Evolutionary conservation across 1,140 invertebrate genomes (phyloP).

Genomic region (Bilobella aurantiaca): DNA sequence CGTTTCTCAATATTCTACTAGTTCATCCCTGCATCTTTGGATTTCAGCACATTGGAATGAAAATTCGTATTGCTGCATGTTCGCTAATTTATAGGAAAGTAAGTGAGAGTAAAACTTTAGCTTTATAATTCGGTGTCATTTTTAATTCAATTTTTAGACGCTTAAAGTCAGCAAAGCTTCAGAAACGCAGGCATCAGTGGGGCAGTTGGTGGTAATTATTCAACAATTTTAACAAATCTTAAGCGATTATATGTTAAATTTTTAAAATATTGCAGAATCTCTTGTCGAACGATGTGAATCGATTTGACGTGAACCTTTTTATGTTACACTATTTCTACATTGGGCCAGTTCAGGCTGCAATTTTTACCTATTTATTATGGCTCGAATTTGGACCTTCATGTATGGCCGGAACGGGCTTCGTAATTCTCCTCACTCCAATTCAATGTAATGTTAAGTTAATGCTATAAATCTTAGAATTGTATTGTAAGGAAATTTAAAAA

Average conservation of each 20-base stretch:
- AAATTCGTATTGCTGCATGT: constrained; percentile 62
- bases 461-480: constrained; percentile 32
- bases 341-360: constrained; percentile 42
- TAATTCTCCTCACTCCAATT: constrained; percentile 43
- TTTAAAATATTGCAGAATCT: no score
- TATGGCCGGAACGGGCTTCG: constrained; percentile 42
- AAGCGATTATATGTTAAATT: background rate
- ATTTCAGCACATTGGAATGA: constrained; percentile 56
- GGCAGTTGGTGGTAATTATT: constrained; percentile 42
- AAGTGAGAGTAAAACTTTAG: background rate
- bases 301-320: constrained; percentile 45
- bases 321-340: constrained; percentile 44
- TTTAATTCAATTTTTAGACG: constrained; percentile 15
- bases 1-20: constrained; percentile 11
- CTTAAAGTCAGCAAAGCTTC: constrained; percentile 36
- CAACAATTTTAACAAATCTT: background rate
- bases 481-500: constrained; percentile 20
- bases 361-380: constrained; percentile 42
- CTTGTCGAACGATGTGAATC: constrained; percentile 45
- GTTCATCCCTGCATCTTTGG: constrained; percentile 19
- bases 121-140: no score
- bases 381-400: constrained; percentile 40
- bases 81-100: constrained; percentile 75
- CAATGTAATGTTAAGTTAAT: constrained; percentile 37
- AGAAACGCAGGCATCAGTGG: constrained; percentile 44